Evolutionary conservation across 2,113 vertebrate species (phyloP), one percentile per base, ranked within the genome.

Genomic region (Chaetops frenatus): DNA sequence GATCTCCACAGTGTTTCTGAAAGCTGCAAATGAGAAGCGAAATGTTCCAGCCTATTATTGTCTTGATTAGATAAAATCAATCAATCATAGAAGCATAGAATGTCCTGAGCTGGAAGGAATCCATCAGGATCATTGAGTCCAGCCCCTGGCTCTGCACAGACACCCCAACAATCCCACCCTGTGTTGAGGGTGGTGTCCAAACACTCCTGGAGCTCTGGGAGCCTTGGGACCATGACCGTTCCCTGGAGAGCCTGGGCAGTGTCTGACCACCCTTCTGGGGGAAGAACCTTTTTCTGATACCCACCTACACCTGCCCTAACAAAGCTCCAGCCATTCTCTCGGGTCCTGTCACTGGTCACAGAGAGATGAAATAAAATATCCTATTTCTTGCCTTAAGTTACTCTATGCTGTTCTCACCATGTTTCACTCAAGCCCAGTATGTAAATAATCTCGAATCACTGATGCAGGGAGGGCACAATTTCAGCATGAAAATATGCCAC

Each of bases 1-100:
- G 36, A 33, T 21, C 31, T 50, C 57, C 1, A 1, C 3, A 0
- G 29, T 48, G 27, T 33, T 83, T 78, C 67, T 2, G 1, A 58
- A 83, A 62, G 33, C 27, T 47, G 54, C 29, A 77, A 35, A n/a
- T 42, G 53, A 83, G 48, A 67, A 81, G 31, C 45, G 15, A 15
- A 25, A 25, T 78, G 67, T 90, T 65, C 64, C 64, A 87, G 54
- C 24, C 40, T 47, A 11, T n/a, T 35, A 3, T 35, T 58, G 18
- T 31, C 81, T 81, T 1, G 0, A 42, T 67, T 53, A 54, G n/a
- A 28, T 60, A 19, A 72, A 80, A 35, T 28, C n/a, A n/a, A n/a
- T n/a, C n/a, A 40, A 10, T 27, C 23, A 33, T 25, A 38, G 29
- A 78, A n/a, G 13, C 35, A 61, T 21, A 31, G 35, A 77, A 24